Evolutionary conservation across 2,888 invertebrate genomes (phyloP), one percentile per base, ranked within the genome.

Genomic region (Thereva unica): DNA sequence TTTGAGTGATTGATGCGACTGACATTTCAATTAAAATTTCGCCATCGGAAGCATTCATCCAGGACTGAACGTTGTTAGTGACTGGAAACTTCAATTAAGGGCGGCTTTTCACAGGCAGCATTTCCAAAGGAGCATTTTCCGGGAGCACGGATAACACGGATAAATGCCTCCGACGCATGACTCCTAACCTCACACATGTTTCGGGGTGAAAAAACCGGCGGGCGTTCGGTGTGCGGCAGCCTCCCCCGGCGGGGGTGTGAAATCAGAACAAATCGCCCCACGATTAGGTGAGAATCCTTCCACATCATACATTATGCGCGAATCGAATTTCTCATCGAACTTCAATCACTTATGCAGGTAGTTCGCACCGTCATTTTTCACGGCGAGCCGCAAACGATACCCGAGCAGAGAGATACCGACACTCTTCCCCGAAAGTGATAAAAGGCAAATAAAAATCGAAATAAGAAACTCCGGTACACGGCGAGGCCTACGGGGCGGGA

Each of bases 1-100:
- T 56, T 56, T 56, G 56, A 56, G 44, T 56, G 56, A 56, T 44
- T 56, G 56, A 56, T 56, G 56, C 44, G n/a, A 56, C 56, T 56
- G 56, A 56, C 56, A 56, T 56, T 56, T 56, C 42, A 56, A 56
- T 56, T 56, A 56, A 56, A 56, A 56, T 56, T 56, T 44, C 42
- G 44, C n/a, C 42, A 38, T 41, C 23, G 23, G 23, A 23, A 23
- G 56, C n/a, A 56, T 42, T 41, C 56, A 56, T 35, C 44, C 56
- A 44, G 6, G 10, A 12, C 53, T 53, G 38, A 37, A 53, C n/a
- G 53, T 23, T 23, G 23, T 23, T 23, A 23, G 23, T 23, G 23
- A 23, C 53, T 35, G 53, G 53, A 53, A 53, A 53, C 53, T 53
- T 53, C 53, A 53, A 53, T 53, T 53, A 53, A 38, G 53, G 53